Conservation (phyloP, 1,140 invertebrate genomes). For the Hyphantria cunea region DNA sequence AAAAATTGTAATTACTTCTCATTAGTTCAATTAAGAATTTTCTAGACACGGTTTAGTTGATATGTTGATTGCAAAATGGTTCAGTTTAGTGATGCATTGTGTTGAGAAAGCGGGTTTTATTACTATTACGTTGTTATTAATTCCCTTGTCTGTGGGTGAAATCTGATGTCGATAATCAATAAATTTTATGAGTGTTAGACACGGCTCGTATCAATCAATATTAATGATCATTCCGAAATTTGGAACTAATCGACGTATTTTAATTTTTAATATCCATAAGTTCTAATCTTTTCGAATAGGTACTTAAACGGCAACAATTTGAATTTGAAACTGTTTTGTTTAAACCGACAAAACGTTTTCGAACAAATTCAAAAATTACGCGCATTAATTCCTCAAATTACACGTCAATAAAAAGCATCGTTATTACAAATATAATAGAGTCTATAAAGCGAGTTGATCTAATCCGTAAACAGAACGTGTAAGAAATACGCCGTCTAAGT, state of each 20-base stretch:
- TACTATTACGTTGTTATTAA: slow-evolving; percentile 51
- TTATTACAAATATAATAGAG: slow-evolving; percentile 24
- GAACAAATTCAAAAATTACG: slow-evolving; percentile 32
- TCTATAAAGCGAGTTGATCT: slow-evolving; percentile 8
- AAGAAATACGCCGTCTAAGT: slow-evolving; percentile 13
- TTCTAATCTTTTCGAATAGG: slow-evolving; percentile 43
- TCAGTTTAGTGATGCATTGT: slow-evolving; percentile 53
- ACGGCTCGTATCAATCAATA: slow-evolving; percentile 73
- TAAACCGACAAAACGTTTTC: slow-evolving; percentile 30
- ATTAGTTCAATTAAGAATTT: slow-evolving; percentile 82
- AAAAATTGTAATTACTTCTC: slow-evolving; percentile 82
- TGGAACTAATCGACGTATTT: slow-evolving; percentile 72
- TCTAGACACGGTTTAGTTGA: slow-evolving; percentile 77
- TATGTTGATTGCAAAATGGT: slow-evolving; percentile 70
- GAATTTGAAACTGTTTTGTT: slow-evolving; percentile 32
- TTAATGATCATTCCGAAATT: slow-evolving; percentile 72
- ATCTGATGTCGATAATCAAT: slow-evolving; percentile 57
- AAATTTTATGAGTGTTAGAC: slow-evolving; percentile 66
- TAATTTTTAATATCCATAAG: slow-evolving; percentile 70
- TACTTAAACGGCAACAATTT: slow-evolving; percentile 36
- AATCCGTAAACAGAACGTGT: slow-evolving; percentile 19
- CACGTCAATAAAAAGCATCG: slow-evolving; percentile 18
- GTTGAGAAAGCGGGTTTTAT: slow-evolving; percentile 62
- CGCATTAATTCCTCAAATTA: slow-evolving; percentile 25
- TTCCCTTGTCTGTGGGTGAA: slow-evolving; percentile 55